Conservation (phyloP, 2,888 invertebrate species). For the Callinectes sapidus region DNA sequence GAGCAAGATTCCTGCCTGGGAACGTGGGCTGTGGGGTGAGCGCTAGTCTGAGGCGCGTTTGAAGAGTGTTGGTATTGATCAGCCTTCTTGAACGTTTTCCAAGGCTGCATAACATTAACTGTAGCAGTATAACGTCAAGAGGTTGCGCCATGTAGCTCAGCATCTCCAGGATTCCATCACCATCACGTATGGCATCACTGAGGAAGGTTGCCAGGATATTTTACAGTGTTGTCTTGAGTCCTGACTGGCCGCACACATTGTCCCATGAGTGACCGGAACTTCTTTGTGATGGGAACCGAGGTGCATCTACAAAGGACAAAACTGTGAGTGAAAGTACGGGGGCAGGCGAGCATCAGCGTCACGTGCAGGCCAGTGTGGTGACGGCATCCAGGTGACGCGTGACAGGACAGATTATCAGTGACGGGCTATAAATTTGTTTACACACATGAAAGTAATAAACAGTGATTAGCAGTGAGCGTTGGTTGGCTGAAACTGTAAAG, state of each 20-base stretch:
- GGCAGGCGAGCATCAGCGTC: background rate
- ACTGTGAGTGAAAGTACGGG: background rate
- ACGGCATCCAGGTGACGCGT: background rate
- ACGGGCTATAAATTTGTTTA: background rate
- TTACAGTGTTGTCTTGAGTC: background rate
- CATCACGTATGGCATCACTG: conserved; percentile 6
- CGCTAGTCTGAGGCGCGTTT: conserved; percentile 56
- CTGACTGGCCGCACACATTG: conserved; percentile 12
- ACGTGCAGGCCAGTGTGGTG: background rate
- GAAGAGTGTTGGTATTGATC: conserved; percentile 47
- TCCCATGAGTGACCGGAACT: conserved; percentile 28
- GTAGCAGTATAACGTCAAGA: background rate
- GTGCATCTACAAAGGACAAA: background rate
- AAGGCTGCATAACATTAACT: background rate
- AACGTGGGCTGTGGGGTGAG: conserved; percentile 59
- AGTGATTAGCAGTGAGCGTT: background rate
- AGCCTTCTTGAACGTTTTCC: conserved; percentile 9
- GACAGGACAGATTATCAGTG: background rate
- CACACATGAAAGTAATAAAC: background rate
- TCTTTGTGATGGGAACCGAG: conserved; percentile 5
- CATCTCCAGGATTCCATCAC: background rate
- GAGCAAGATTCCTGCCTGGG: conserved; percentile 36
- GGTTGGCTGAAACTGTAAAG: too few species aligned
- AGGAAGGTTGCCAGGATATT: conserved; percentile 3
- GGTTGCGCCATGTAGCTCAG: background rate